These are phyloP conservation scores for Rotaria macrura DNA, from an alignment of 2,888 invertebrate genomes.

Conservation along the genomic window DNA sequence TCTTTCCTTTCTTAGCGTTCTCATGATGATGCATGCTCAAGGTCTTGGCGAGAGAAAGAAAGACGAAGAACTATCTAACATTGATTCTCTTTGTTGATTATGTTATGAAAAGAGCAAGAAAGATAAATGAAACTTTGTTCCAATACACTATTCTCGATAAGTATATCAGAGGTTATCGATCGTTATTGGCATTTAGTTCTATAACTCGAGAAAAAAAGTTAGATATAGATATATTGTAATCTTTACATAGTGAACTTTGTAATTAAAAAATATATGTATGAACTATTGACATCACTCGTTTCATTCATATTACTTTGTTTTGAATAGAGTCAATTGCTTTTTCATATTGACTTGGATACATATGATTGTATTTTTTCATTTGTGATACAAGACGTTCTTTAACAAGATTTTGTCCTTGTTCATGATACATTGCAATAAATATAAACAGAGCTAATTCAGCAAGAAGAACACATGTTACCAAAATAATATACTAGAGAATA, in stretches of 20 bases:
- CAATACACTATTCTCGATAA: neutral
- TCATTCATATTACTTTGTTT: neutral
- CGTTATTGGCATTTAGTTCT: neutral
- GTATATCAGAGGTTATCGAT: neutral
- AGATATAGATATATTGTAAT: neutral
- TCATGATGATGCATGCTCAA: neutral
- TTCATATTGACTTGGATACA: neutral
- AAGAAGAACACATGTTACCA: neutral
- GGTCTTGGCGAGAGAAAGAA: neutral
- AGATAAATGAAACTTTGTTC: neutral
- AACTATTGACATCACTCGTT: neutral
- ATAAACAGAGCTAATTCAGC: neutral
- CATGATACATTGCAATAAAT: neutral
- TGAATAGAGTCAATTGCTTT: neutral
- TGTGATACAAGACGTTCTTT: neutral
- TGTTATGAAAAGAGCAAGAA: neutral
- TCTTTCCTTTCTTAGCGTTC: neutral
- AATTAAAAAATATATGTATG: neutral
- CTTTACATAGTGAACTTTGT: neutral
- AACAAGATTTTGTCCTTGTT: neutral
- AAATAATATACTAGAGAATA: neutral
- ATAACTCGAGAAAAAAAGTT: neutral
- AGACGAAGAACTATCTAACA: neutral
- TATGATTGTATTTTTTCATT: constrained; percentile 9
- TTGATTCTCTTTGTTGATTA: neutral